Evolutionary conservation across 1,140 invertebrate genomes (phyloP), one percentile per base, ranked within the genome.

Genomic region (Saxidomus purpurata): DNA sequence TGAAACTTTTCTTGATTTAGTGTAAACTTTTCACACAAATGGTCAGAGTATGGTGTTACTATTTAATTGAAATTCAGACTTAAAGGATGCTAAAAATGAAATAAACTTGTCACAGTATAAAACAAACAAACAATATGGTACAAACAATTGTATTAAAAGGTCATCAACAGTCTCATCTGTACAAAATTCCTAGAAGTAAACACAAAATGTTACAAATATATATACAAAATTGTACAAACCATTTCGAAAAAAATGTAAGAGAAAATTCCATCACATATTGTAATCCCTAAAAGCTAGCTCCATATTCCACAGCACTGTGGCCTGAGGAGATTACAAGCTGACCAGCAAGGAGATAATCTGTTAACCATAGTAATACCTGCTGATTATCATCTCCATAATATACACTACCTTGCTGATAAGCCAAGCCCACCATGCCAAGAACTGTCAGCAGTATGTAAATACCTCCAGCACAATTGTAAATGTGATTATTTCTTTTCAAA

Each of bases 351-450:
- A 15, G 63, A 31, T 67, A 67, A 34, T 36, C n/a, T 6, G 63
- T 36, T 34, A 36, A 31, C 63, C 34, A 36, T 67, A 19, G 63
- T 67, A 31, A 31, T 67, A 67, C 31, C 63, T 22, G 25, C 13
- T 34, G 4, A 67, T 67, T 31, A 67, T 31, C 31, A 67, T 67
- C 63, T 67, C 22, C 55, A 59, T 59, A 59, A 67, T 67, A 67
- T 34, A 67, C 63, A 67, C 63, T 67, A 31, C 3, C 25, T 67
- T 36, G n/a, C 63, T 67, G 63, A 67, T 67, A 67, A 67, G 63
- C 63, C 63, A 28, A 67, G 63, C 63, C 63, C 31, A 67, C 28
- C 31, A 36, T 67, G 63, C 63, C 63, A 67, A 67, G 25, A 67
- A 67, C 3, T 67, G 63, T 67, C 11, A 67, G 63, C 34, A 67